Evolutionary conservation across 2,797 vertebrate genomes (phyloP), one percentile per base, ranked within the genome.

Genomic region (Decapterus maruadsi): DNA sequence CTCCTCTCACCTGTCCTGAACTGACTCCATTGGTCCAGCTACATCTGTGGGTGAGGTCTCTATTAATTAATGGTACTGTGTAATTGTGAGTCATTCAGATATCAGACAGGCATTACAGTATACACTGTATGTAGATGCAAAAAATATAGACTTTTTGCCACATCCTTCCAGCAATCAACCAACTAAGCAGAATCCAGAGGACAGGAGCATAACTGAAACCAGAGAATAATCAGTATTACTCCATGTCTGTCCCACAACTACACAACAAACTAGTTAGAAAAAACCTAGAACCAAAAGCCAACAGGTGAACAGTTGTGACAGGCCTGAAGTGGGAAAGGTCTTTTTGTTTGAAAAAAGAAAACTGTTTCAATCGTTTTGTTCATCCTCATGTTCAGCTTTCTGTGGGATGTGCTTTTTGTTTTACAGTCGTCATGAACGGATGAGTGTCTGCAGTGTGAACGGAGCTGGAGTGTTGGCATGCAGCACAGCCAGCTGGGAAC

Each of bases 401-500:
- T 62, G 20, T 60, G 13, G 29, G 36, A 56, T 53, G 1, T 4
- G 56, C 61, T 31, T 48, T 34, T 60, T 19, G 36, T 53, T n/a
- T 12, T 17, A 29, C 46, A 59, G 40, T 1, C 48, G 42, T 65
- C 4, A 26, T 12, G 61, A 55, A 57, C 66, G 34, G 72, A 31
- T 64, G 16, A 19, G 42, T 7, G 56, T 61, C 45, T 50, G 45
- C 78, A 68, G 80, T 48, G 78, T 61, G 80, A 82, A 74, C 78
- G 51, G 78, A 77, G 72, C 56, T 12, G 11, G 20, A 7, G 43
- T 50, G 64, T 61, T 5, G n/a, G 38, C 78, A 82, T 85, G 78
- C 80, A 83, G 84, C 59, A 17, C 38, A 19, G 31, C 72, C 81
- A 70, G 78, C 57, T 65, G 76, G 69, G 42, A 50, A 54, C 13